Base-by-base conservation (phyloP, 2,797 vertebrate species). In the Phataginus tetradactyla region DNA sequence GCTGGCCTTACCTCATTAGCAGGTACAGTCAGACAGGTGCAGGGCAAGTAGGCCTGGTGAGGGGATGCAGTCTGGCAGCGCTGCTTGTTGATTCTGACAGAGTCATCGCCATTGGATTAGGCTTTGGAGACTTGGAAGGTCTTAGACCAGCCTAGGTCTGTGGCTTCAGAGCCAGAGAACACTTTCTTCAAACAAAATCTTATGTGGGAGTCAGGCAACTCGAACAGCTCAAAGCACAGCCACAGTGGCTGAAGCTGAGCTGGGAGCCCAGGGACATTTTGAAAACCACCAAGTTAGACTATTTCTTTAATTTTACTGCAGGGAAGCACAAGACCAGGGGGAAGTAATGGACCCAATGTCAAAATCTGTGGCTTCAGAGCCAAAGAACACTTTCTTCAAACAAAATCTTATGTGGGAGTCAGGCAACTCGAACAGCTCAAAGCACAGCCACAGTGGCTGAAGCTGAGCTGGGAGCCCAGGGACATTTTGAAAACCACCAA, bases 31-130 rank as follows among this genome's bases (percentile, higher is more conserved):
- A 27, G 21, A 32, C 7, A 1, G 15, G 34, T 27, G 42, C 2
- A 17, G 37, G 90, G 32, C 0, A 0, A 27, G 64, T 1, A n/a
- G 34, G 42, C 3, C 3, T 4, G 6, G n/a, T 2, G n/a, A 49
- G 10, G 11, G 21, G 12, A 13, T 1, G 3, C 23, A 42, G 39
- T 68, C 37, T 5, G 14, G 39, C 59, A 34, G 23, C 17, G 2
- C 29, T 5, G 23, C 0, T 37, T 32, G 5, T 15, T n/a, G 17
- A 4, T 45, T 5, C 45, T 1, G 5, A 53, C 27, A 17, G 6
- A 1, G 7, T 14, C 21, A 1, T 5, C 32, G 20, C 14, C 34
- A 8, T 0, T 3, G 12, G 37, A 32, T 49, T 1, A 34, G 32
- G 20, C 27, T 18, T 64, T 45, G 11, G 77, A 51, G 29, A 75